Evolutionary conservation across 2,113 vertebrate genomes (phyloP).

Genomic region (Phylloscopus trochiloides): DNA sequence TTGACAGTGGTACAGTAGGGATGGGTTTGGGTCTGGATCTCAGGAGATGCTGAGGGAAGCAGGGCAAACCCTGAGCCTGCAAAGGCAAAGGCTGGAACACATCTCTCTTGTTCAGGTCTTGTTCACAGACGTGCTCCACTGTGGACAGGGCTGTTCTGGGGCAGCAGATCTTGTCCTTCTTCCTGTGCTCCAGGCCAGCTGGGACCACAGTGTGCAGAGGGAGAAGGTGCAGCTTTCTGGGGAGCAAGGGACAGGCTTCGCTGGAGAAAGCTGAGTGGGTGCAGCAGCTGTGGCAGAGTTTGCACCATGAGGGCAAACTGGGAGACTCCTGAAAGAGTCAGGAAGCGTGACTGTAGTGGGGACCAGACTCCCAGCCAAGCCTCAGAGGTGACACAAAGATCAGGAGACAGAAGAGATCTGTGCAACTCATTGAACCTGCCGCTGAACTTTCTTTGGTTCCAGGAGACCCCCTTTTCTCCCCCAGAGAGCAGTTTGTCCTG

Average conservation of each 20-base stretch:
- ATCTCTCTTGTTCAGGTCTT: neutral
- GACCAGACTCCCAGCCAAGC: neutral
- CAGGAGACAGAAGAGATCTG: neutral
- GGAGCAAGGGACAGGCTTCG: neutral
- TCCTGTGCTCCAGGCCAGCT: neutral
- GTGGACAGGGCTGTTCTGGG: neutral
- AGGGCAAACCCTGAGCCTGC: neutral
- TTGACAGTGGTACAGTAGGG: neutral
- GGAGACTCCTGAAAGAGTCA: neutral
- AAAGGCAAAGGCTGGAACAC: neutral
- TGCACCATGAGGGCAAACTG: neutral
- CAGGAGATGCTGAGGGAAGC: neutral
- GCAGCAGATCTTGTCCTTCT: neutral
- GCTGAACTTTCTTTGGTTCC: neutral
- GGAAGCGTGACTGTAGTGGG: neutral
- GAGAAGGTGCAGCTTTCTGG: neutral
- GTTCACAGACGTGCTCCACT: neutral
- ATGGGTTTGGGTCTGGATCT: neutral
- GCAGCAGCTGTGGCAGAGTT: neutral
- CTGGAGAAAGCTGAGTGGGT: neutral
- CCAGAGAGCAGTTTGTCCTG: neutral
- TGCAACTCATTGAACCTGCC: neutral
- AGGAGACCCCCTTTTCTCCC: neutral
- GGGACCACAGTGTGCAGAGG: neutral
- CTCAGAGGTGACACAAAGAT: neutral